A percentile compares a stretch with the other conserved stretches of the same genome.
Conservation (phyloP, 2,797 vertebrate genomes). For the Acropternis orthonyx region DNA sequence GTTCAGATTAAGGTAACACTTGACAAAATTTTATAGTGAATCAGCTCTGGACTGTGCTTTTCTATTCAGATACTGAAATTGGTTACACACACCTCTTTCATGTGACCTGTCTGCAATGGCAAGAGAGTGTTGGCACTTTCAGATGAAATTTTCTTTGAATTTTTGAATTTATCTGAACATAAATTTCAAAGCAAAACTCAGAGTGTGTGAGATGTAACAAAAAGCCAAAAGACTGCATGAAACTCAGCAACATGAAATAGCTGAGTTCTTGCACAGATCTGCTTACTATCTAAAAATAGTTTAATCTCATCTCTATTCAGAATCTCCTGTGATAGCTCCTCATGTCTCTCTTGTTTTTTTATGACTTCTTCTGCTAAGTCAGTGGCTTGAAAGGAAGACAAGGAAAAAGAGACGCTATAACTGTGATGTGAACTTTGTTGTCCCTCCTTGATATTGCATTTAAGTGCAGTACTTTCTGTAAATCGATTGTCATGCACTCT, state of each 20-base stretch:
- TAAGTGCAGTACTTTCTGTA: neutral
- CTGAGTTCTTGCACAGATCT: neutral
- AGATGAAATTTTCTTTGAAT: constrained; percentile 24
- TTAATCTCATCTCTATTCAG: constrained; percentile 21
- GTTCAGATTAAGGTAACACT: neutral
- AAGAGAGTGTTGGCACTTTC: neutral
- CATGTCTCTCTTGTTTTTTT: too few relatives aligned
- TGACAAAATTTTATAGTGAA: neutral
- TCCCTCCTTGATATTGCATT: neutral
- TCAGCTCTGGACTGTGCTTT: neutral
- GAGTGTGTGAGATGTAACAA: neutral
- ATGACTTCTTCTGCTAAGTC: too few relatives aligned
- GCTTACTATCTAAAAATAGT: constrained; percentile 28
- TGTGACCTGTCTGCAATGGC: neutral
- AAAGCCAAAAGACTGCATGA: neutral
- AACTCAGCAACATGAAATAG: neutral
- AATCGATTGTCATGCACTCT: neutral
- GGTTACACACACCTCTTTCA: neutral
- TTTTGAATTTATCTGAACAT: neutral
- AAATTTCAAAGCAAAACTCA: constrained; percentile 23
- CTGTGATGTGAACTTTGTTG: constrained; percentile 3
- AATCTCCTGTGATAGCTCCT: neutral
- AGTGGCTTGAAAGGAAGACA: neutral
- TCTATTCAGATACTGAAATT: neutral
- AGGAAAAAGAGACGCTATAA: neutral